Evolutionary conservation across 64 coral and sea anemone species (phyloP), one percentile per base, ranked within the genome.

Genomic region (Montipora sp.): DNA sequence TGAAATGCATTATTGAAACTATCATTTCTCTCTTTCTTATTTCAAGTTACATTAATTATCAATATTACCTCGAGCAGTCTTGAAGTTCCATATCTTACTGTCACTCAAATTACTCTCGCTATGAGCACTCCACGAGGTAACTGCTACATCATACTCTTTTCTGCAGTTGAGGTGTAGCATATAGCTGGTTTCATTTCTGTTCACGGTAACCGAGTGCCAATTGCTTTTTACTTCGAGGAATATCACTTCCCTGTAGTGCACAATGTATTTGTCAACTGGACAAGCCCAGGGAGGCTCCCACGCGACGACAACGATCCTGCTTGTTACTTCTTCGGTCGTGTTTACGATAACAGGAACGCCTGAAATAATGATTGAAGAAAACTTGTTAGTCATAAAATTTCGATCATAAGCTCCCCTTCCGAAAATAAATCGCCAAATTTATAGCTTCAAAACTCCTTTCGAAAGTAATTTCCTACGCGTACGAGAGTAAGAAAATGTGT

Each of bases 201-300:
- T 58, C 18, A 80, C 49, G 0, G 19, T 58, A 13, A 80, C 19
- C 8, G 78, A 80, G 78, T 10, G 8, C 78, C 78, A 80, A 3
- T 58, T 27, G 51, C 78, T 59, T 22, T 80, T 11, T 36, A 0
- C 47, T 2, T 55, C 3, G 2, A 36, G 36, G 36, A 0, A 36
- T 36, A 36, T 27, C 36, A 36, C 36, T 44, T 82, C 23, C 23
- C 79, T 82, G 79, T 82, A 82, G 57, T 82, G 27, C 14, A 82
- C 79, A 0, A 22, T 82, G 23, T 61, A 82, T 1, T 57, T 43
- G 3, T 61, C 79, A 82, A 82, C 23, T 43, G 57, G 24, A 82
- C 79, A 82, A 10, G 55, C 18, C 11, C 12, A 16, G 10, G 79
- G 58, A 5, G 79, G 79, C 15, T 82, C 79, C 79, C 79, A 82